Percentiles rank a stretch among this genome's conserved stretches.
phyloP scores from a whole-genome alignment of 2,113 vertebrate genomes.

The Urocitellus parryii region DNA sequence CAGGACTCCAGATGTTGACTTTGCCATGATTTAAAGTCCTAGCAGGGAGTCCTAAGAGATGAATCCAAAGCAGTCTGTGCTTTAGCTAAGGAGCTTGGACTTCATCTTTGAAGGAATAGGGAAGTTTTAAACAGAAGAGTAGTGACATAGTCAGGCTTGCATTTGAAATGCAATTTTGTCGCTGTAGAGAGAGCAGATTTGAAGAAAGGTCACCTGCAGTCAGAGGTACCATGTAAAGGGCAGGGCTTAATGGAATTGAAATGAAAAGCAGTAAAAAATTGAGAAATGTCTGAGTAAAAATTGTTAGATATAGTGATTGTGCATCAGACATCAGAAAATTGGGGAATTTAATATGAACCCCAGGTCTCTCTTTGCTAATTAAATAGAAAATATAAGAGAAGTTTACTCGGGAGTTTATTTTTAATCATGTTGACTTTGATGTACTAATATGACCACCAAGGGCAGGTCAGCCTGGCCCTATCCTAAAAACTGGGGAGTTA shows the following conservation, averaged over 20 bases:
- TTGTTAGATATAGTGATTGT: background rate
- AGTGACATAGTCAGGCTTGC: background rate
- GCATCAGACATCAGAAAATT: background rate
- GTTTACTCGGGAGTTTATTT: slow-evolving; percentile 18
- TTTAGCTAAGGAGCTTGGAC: background rate
- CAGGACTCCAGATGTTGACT: background rate
- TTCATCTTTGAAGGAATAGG: background rate
- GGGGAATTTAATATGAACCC: slow-evolving; percentile 25
- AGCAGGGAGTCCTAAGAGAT: background rate
- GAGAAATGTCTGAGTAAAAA: slow-evolving; percentile 5
- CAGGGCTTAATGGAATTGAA: background rate
- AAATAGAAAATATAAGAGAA: slow-evolving; percentile 5
- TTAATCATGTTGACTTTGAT: slow-evolving; percentile 10
- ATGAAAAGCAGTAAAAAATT: background rate
- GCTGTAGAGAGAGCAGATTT: slow-evolving; percentile 6
- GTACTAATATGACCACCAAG: background rate
- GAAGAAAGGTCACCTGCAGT: slow-evolving; percentile 5
- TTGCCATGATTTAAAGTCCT: background rate
- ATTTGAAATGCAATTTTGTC: slow-evolving; percentile 41
- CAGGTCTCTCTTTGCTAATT: slow-evolving; percentile 20
- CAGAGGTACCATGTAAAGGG: background rate
- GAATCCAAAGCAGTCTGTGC: background rate
- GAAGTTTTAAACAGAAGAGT: slow-evolving; percentile 1
- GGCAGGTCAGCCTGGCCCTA: background rate
- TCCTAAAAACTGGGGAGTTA: slow-evolving; percentile 28